Evolutionary conservation across 2,113 vertebrate genomes (phyloP).

Genomic region (Dascyllus trimaculatus): DNA sequence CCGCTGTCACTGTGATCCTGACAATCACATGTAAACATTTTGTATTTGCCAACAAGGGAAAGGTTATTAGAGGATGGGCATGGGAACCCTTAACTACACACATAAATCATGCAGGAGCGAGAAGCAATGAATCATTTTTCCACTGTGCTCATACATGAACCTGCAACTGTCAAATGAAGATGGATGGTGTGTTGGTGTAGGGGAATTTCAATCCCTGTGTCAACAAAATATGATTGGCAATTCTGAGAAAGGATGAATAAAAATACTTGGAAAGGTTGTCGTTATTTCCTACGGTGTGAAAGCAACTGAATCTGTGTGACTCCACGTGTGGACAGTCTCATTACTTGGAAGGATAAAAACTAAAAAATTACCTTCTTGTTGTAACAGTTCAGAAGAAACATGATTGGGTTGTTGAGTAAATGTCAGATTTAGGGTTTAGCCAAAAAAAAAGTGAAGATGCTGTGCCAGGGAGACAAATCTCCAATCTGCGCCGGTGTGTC

Average conservation of each 20-base stretch:
- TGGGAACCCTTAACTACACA: conserved; percentile 36
- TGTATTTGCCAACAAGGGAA: conserved; percentile 16
- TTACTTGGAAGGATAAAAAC: conserved; percentile 17
- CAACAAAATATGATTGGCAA: conserved; percentile 42
- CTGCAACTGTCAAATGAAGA: conserved; percentile 55
- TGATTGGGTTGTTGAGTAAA: conserved; percentile 63
- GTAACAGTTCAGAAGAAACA: conserved; percentile 53
- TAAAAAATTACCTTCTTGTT: conserved; percentile 22
- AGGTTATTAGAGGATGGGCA: conserved; percentile 32
- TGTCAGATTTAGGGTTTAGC: conserved; percentile 56
- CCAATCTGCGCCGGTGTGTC: conserved; percentile 66
- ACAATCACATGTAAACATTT: conserved; percentile 10
- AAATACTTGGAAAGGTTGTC: conserved; percentile 16
- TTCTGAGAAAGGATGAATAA: conserved; percentile 36
- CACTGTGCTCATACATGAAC: conserved; percentile 38
- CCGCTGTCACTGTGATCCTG: not conserved
- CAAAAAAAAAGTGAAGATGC: conserved; percentile 54
- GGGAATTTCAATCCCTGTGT: conserved; percentile 51
- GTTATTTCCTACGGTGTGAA: conserved; percentile 45
- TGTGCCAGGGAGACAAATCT: conserved; percentile 69
- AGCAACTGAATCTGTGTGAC: conserved; percentile 9
- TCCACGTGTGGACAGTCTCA: conserved; percentile 28
- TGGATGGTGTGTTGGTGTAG: conserved; percentile 21
- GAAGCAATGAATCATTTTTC: conserved; percentile 49
- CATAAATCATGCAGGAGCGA: conserved; percentile 47